Conservation (phyloP, 2,797 vertebrate genomes). For the Momotus momota region DNA sequence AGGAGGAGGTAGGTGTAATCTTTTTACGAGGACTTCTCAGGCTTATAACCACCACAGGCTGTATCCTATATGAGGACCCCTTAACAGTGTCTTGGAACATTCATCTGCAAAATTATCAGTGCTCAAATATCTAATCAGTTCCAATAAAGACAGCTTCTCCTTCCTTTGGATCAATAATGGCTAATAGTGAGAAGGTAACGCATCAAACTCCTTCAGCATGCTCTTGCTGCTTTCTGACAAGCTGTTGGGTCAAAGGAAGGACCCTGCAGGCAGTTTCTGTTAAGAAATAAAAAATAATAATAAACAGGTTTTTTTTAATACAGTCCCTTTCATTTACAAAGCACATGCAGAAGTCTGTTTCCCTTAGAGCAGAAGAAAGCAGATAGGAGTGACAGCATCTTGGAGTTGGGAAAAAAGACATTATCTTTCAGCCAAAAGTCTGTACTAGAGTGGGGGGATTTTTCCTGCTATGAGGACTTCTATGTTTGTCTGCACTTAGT, state of each 20-base stretch:
- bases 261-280: background rate
- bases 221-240: background rate
- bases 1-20: background rate
- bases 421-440: conserved; percentile 11
- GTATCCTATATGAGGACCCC: background rate
- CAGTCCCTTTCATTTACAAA: conserved; percentile 6
- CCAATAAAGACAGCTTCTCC: background rate
- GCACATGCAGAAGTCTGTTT: conserved; percentile 3
- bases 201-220: background rate
- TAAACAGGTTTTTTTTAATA: background rate
- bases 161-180: background rate
- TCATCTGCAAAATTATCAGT: background rate
- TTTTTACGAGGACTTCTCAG: background rate
- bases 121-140: background rate
- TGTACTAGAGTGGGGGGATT: background rate
- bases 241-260: background rate
- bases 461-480: background rate
- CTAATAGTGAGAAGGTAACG: background rate
- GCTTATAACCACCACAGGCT: background rate
- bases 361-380: background rate
- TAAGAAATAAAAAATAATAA: background rate
- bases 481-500: background rate
- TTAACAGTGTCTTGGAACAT: background rate
- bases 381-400: conserved; percentile 6
- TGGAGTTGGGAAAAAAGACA: conserved; percentile 46